Conservation (phyloP, 2,888 invertebrate species). For the Thecophora atra region DNA sequence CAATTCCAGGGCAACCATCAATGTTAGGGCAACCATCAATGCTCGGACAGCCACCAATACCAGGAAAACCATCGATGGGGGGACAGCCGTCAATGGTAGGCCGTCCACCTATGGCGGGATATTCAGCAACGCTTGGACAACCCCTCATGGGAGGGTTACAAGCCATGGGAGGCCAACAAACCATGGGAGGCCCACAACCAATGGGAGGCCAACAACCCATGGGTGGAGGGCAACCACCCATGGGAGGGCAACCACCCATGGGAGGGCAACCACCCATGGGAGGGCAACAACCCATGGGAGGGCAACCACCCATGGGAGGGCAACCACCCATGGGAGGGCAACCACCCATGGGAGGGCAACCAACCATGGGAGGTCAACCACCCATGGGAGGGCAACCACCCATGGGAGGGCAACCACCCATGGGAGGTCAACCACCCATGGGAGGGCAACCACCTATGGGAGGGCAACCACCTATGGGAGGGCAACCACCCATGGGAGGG, state of each 20-base stretch:
- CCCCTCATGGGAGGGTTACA: slow-evolving; percentile 49
- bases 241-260: slow-evolving; percentile 54
- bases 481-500: slow-evolving; percentile 57
- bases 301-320: slow-evolving; percentile 57
- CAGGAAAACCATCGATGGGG: background rate
- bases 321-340: slow-evolving; percentile 48
- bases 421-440: slow-evolving; percentile 36
- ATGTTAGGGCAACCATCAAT: slow-evolving; percentile 16
- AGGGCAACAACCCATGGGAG: slow-evolving; percentile 56
- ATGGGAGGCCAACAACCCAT: slow-evolving; percentile 40
- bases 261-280: slow-evolving; percentile 52
- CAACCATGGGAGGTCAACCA: slow-evolving; percentile 43
- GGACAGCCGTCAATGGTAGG: slow-evolving; percentile 30
- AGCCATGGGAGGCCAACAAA: slow-evolving; percentile 39
- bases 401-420: slow-evolving; percentile 30
- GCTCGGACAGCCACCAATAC: background rate
- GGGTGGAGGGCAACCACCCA: slow-evolving; percentile 43
- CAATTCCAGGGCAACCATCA: slow-evolving; percentile 32
- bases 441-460: slow-evolving; percentile 38
- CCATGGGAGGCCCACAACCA: slow-evolving; percentile 44
- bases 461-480: slow-evolving; percentile 41
- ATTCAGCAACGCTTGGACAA: slow-evolving; percentile 45
- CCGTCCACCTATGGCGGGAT: slow-evolving; percentile 25
- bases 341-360: slow-evolving; percentile 36
- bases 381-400: slow-evolving; percentile 36